Base-by-base conservation (phyloP, 1,140 invertebrate genomes). In the Calephelis virginiensis region DNA sequence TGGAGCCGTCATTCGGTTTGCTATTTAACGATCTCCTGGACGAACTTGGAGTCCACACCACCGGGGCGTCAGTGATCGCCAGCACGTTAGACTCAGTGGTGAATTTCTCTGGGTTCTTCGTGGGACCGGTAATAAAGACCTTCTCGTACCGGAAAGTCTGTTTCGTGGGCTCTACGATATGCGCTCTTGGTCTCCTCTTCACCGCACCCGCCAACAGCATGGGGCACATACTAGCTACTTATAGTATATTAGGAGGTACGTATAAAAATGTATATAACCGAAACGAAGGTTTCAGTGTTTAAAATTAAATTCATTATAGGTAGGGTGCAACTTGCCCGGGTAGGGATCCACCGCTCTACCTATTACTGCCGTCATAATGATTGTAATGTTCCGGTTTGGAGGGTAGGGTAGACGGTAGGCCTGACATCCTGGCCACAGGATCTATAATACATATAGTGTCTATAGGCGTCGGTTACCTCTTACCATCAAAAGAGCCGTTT, bases 1-100 rank as follows among this genome's bases (percentile, higher is more conserved):
- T 96, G 68, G 95, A 96, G 78, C 95, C 95, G 61, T 96, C 95
- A 0, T 96, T 96, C 76, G 95, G 95, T 10, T 84, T 96, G 13
- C 92, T 96, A 5, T 96, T 96, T 79, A 94, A 94, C 56, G 95
- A 96, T 79, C 91, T 95, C 7, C 82, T 96, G 9, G 86, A 92
- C 49, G 92, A 95, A 61, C 89, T 96, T 7, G 88, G 93, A 1
- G 93, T 95, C 8, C 93, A 93, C 47, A 96, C 95, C 0, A 96
- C 95, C 0, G 94, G 94, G 17, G 94, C 95, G 0, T 94, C 95
- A 0, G 76, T 96, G 9, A 95, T 96, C 70, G 94, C 95, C 88
- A 95, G 95, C 83, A 93, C 94, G 12, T 83, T 95, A 64, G 95
- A 96, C 81, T 94, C 94, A 1, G 94, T 94, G 68, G 93, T 95